Evolutionary conservation across 2,113 vertebrate species (phyloP), one percentile per base, ranked within the genome.

Genomic region (Poeciliopsis turrubarensis): DNA sequence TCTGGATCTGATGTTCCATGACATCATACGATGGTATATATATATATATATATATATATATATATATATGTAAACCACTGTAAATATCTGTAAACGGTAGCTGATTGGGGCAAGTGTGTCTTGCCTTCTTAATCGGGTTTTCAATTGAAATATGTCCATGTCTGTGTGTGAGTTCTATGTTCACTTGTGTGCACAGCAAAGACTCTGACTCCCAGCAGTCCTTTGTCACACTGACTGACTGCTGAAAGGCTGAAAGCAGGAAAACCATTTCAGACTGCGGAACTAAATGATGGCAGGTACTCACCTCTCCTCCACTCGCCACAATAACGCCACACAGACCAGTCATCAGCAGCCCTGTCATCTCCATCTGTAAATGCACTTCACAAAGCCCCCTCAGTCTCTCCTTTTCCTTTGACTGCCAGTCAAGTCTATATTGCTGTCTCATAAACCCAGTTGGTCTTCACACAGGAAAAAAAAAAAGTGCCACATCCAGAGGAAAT

Each of bases 221-320:
- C 70, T 89, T 85, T 89, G 87, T 90, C 88, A 90, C 83, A 73
- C 88, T 90, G 88, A 89, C 91, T 91, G 88, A 90, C 83, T 89
- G 82, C 84, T 85, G 87, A 92, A 88, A 89, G 79, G 73, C 78
- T 81, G 80, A 79, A 80, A 86, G 86, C 78, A 73, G 81, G 75
- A 83, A 84, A 89, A 73, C 84, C 79, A 90, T 87, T 88, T 84
- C 73, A 84, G 86, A 80, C 80, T n/a, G 80, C 25, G 81, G 77
- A 84, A 74, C 86, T 87, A 89, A 91, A 87, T 77, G 85, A 86
- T 77, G 89, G 87, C 90, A 91, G 87, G 80, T 91, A 86, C 87
- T 87, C 75, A 87, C 85, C 87, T 80, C 76, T 86, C 86, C 32
- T 12, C 64, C 17, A 81, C 87, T 78, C 60, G 1, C 85, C 79